Base-by-base conservation (phyloP, 2,797 vertebrate genomes). In the Triplophysa yarkandensis region DNA sequence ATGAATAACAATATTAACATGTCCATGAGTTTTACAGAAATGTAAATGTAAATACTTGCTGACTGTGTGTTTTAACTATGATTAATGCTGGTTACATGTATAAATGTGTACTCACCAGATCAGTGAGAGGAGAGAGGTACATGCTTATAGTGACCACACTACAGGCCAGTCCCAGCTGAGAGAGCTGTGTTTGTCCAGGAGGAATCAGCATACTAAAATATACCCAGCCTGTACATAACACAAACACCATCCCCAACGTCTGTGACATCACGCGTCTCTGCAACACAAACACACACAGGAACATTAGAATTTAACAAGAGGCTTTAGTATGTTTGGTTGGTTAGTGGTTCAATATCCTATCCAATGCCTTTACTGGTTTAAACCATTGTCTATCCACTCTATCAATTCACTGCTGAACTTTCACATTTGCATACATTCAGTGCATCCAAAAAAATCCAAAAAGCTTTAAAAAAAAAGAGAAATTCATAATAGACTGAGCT, bases 131-230 rank as follows among this genome's bases (percentile, higher is more conserved):
- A 0, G 96, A 97, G 78, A 98, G 83, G 90, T 98, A 98, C 96
- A 98, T 98, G 91, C 90, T 89, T 89, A 98, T 88, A 48, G 97
- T 97, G 85, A 96, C 88, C 78, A 92, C 4, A 4, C 95, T 96
- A 91, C 96, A 98, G 87, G 92, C 90, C 39, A 98, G 92, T 30
- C 96, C 96, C 4, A 98, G 88, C 71, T 87, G 93, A 6, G 62
- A 80, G 34, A 96, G 91, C 36, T 82, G 92, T 0, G 17, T 17
- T 9, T 84, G 76, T 0, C 70, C 25, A 1, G 90, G 83, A 0
- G 87, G 83, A 14, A 93, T 87, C 73, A 93, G 62, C 17, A 86
- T 46, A 57, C 84, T 82, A 81, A 98, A 96, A 87, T 96, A 98
- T 30, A 92, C 65, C 57, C 89, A 95, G 4, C 90, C 91, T 0